A percentile compares a stretch with the other conserved stretches of the same genome.
Evolutionary conservation across 1,140 invertebrate species (phyloP).

Genomic region (Aphis gossypii): DNA sequence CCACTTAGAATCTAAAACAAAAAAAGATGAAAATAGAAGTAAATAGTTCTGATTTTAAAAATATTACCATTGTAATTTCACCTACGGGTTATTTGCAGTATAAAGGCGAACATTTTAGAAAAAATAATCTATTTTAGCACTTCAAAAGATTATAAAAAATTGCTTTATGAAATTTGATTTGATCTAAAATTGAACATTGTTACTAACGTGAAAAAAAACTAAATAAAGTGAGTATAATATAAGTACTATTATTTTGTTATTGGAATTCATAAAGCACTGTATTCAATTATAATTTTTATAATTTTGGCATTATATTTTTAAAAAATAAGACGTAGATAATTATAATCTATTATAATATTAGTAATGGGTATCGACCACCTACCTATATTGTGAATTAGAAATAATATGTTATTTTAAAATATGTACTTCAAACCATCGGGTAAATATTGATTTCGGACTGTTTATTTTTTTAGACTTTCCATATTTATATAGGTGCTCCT

Average conservation of each 20-base stretch:
- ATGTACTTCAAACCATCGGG: background rate
- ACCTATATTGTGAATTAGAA: background rate
- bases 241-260: background rate
- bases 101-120: background rate
- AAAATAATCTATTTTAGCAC: background rate
- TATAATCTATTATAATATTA: background rate
- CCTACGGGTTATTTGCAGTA: background rate
- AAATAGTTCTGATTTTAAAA: background rate
- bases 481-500: background rate
- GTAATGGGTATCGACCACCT: background rate
- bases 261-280: background rate
- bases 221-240: background rate
- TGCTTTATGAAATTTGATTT: background rate
- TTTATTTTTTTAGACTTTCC: background rate
- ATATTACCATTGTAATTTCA: background rate
- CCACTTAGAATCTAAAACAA: background rate
- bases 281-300: background rate
- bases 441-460: background rate
- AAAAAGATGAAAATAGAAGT: background rate
- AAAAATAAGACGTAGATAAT: background rate
- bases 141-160: background rate
- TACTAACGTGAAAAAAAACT: background rate
- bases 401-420: background rate
- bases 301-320: background rate
- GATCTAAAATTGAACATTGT: background rate